Evolutionary conservation across 2,113 vertebrate genomes (phyloP), one percentile per base, ranked within the genome.

Genomic region (Smithornis capensis): DNA sequence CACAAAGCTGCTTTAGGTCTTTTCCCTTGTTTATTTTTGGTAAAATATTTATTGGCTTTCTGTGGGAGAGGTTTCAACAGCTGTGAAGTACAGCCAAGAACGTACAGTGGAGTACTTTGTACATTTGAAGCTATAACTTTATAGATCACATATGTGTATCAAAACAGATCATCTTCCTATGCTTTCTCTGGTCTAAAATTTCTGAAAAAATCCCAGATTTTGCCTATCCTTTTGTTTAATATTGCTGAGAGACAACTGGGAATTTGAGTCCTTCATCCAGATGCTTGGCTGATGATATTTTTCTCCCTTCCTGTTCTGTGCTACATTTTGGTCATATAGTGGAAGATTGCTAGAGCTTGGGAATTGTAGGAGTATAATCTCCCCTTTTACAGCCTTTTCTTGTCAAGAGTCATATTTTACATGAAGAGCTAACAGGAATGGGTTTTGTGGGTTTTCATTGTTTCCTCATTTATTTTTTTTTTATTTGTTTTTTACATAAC

Each of bases 41-140:
- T 96, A 67, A 95, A 94, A 93, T 89, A 94, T 92, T 92, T 78
- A 94, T 86, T 81, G 25, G 19, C 38, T 37, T 83, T 96, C 52
- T 24, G 12, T 90, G 49, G 29, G 77, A 95, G 88, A 65, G 37
- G 45, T 87, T 96, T 95, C 31, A 82, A 28, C 49, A 76, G n/a
- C 83, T 92, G 80, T 82, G n/a, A 93, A 83, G 80, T 86, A 56
- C n/a, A 65, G 56, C 35, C 24, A 21, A 33, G 49, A 69, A 42
- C 12, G 10, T 57, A 3, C 8, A 49, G 57, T 38, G 27, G 68
- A 38, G 19, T 78, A 57, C 62, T 94, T 71, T 68, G 8, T 37
- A 70, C 57, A 16, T 84, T 68, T 68, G 76, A 70, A 89, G 35
- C 35, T 50, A 7, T 21, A 14, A 57, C 47, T 90, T 82, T 71